phyloP scores from a whole-genome alignment of 2,113 vertebrate species.

The Nothoprocta perdicaria region DNA sequence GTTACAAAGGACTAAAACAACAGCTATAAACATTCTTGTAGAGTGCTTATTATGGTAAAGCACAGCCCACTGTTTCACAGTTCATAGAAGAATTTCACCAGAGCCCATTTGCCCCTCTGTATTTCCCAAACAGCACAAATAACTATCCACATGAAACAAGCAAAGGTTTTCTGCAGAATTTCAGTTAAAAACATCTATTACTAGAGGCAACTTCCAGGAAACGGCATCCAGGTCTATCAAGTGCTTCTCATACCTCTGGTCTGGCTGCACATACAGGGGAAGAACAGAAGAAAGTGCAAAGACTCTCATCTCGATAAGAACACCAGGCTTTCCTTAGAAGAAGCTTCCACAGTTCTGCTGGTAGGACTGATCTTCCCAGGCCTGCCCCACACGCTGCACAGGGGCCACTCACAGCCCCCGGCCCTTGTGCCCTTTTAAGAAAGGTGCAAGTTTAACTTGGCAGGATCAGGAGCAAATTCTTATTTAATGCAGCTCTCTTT shows the following conservation, averaged over 20 bases:
- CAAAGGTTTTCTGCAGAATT: neutral
- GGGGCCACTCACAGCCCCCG: neutral
- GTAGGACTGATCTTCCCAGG: neutral
- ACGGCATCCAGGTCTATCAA: fast-evolving
- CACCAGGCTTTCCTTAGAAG: neutral
- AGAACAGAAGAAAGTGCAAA: neutral
- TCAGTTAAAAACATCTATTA: neutral
- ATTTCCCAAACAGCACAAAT: neutral
- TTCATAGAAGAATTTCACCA: neutral
- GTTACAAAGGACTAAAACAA: neutral
- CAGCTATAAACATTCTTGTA: neutral
- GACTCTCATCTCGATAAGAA: neutral
- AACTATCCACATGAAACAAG: neutral
- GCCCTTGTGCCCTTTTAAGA: neutral
- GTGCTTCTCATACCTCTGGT: neutral
- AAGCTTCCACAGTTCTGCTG: neutral
- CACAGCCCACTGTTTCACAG: neutral
- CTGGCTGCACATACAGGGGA: neutral
- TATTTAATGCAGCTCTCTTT: neutral
- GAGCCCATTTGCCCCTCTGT: neutral
- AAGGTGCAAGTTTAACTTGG: neutral
- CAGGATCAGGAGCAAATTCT: neutral
- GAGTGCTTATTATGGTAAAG: neutral
- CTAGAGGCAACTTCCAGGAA: neutral
- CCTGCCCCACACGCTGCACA: neutral